Base-by-base conservation (phyloP, 2,888 invertebrate genomes). In the Ornithoptera priamus region DNA sequence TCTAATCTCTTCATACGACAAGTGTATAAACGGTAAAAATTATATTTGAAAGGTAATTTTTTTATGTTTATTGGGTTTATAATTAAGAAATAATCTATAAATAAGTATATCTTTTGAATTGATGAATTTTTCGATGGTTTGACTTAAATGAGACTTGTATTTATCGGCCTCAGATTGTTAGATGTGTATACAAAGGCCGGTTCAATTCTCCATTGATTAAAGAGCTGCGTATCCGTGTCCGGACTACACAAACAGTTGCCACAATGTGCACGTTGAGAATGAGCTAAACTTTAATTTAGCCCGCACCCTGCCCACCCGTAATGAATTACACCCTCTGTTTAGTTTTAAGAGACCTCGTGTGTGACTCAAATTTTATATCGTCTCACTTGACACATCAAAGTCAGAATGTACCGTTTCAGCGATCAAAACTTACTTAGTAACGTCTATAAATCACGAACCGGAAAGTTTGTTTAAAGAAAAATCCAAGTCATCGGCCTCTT, bases 191-290 rank as follows among this genome's bases (percentile, higher is more conserved):
- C 81, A 84, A 87, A 84, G 83, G 69, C 81, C 78, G 81, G 78
- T 80, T 76, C 84, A 86, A 88, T 88, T 89, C 90, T 92, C 90
- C 89, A 90, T 90, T 93, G 92, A 92, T 92, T 92, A 91, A 87
- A 87, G 80, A 82, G 77, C 80, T 78, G 74, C 78, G 76, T 79
- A 75, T 86, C 76, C 90, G 92, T 91, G 91, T 87, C 84, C 86
- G 78, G 92, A 85, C 79, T 92, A 82, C 86, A 80, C 76, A 87
- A 85, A 81, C 79, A 82, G 80, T 75, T 76, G 80, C 80, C 81
- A 82, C 85, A 84, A 78, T 86, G 86, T 83, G 84, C 82, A 85
- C 87, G 84, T 78, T 79, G 78, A 76, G 83, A 85, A 87, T 84
- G 85, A 87, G 83, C 83, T 74, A 85, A 89, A 90, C 88, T 92